Evolutionary conservation across 2,888 invertebrate genomes (phyloP).

Genomic region (Ochropleura plecta): DNA sequence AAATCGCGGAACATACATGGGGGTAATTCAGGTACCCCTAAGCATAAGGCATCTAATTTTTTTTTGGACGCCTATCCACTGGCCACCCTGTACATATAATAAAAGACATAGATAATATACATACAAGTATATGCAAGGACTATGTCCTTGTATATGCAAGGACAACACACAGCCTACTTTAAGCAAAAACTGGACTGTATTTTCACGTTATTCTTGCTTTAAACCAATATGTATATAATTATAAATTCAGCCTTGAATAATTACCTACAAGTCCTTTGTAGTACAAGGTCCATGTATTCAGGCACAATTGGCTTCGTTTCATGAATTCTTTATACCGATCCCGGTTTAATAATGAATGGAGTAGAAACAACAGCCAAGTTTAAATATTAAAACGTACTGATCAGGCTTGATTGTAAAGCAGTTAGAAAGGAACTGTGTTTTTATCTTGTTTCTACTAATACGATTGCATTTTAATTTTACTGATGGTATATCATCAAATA

Average conservation of each 20-base stretch:
- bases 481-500: too few relatives aligned
- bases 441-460: neutral
- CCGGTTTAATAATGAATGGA: conserved; percentile 71
- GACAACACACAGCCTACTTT: neutral
- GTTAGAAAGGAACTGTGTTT: conserved; percentile 2
- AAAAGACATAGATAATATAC: too few relatives aligned
- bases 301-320: conserved; percentile 73
- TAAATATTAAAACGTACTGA: conserved; percentile 66
- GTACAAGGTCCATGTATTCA: conserved; percentile 62
- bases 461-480: neutral
- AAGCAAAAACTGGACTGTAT: neutral
- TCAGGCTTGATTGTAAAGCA: conserved; percentile 52
- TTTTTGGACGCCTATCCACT: too few relatives aligned
- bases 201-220: neutral
- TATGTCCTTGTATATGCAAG: too few relatives aligned
- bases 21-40: too few relatives aligned
- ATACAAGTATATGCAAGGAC: too few relatives aligned
- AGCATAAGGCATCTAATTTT: too few relatives aligned
- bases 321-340: conserved; percentile 77
- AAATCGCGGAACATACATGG: too few relatives aligned
- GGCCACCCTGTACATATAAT: too few relatives aligned
- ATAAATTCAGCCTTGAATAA: conserved; percentile 62
- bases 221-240: conserved; percentile 20
- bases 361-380: conserved; percentile 68
- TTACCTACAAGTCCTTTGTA: conserved; percentile 69